Percentiles rank a stretch among this genome's conserved stretches.
These are phyloP conservation scores for Glossophaga mutica DNA, from an alignment of 2,797 vertebrate species.

Conservation along the genomic window DNA sequence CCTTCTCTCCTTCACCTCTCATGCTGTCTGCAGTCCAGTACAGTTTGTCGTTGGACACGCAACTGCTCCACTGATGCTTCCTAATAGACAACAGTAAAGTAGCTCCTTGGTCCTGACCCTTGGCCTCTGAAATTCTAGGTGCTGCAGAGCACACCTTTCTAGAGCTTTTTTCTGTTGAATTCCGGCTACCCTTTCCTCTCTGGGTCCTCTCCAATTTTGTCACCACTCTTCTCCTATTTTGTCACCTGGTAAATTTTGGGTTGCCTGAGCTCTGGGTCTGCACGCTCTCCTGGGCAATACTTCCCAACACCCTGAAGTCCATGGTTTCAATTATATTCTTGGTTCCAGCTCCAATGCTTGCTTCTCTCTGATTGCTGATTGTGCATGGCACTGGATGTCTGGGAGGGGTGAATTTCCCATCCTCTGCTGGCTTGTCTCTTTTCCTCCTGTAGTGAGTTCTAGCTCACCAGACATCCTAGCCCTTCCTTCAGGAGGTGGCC, in stretches of 20 bases:
- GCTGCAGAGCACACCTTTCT: not conserved
- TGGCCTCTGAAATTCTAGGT: not conserved
- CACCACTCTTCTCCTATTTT: not conserved
- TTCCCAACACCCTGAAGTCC: not conserved
- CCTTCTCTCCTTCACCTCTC: not conserved
- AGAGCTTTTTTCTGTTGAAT: fast-evolving
- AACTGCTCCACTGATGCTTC: not conserved
- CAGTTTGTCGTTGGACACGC: not conserved
- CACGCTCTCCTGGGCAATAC: not conserved
- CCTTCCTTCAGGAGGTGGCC: not conserved
- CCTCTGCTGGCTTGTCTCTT: not conserved
- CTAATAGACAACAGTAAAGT: not conserved
- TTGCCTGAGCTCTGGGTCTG: not conserved
- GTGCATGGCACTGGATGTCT: not conserved
- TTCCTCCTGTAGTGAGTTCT: not conserved
- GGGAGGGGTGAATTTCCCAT: not conserved
- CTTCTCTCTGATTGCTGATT: not conserved
- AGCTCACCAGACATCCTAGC: not conserved
- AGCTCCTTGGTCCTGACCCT: not conserved
- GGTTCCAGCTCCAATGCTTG: not conserved
- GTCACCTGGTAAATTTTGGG: not conserved
- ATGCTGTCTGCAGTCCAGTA: not conserved
- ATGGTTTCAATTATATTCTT: not conserved
- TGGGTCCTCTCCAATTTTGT: not conserved
- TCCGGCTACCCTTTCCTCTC: not conserved